Evolutionary conservation across 1,140 invertebrate genomes (phyloP).

Genomic region (Drusus annulatus): DNA sequence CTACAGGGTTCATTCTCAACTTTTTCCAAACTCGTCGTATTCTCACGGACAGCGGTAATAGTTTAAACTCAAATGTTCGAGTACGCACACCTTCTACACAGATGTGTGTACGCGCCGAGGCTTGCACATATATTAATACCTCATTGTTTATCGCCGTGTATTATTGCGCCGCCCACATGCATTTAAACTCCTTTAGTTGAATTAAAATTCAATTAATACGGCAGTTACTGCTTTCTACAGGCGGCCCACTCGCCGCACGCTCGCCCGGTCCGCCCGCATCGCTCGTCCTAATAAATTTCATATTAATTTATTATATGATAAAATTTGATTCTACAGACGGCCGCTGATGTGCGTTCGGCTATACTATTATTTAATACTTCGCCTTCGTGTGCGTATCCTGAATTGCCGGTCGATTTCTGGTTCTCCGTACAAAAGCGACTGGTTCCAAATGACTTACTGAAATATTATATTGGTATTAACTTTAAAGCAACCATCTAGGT

Average conservation of each 20-base stretch:
- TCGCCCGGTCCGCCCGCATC: slow-evolving; percentile 46
- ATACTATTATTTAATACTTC: too few species aligned
- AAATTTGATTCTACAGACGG: slow-evolving; percentile 53
- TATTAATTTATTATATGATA: slow-evolving; percentile 60
- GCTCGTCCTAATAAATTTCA: slow-evolving; percentile 54
- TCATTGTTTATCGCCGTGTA: slow-evolving; percentile 44
- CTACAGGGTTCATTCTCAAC: too few species aligned
- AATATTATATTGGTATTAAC: too few species aligned
- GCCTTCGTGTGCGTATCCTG: background rate
- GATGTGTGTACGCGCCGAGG: too few species aligned
- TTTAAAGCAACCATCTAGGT: too few species aligned
- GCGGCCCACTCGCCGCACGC: slow-evolving; percentile 40
- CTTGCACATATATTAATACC: slow-evolving; percentile 9
- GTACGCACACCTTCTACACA: too few species aligned
- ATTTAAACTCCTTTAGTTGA: slow-evolving; percentile 57
- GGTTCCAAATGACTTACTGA: too few species aligned
- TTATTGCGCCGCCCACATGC: slow-evolving; percentile 49
- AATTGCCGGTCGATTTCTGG: too few species aligned
- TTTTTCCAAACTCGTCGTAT: too few species aligned
- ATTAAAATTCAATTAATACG: slow-evolving; percentile 59
- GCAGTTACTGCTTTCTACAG: slow-evolving; percentile 57
- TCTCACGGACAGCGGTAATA: too few species aligned
- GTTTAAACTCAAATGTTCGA: too few species aligned
- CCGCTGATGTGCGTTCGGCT: background rate
- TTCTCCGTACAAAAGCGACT: too few species aligned